These are phyloP conservation scores for Nyctibius grandis DNA, from an alignment of 2,797 vertebrate species.

Conservation along the genomic window DNA sequence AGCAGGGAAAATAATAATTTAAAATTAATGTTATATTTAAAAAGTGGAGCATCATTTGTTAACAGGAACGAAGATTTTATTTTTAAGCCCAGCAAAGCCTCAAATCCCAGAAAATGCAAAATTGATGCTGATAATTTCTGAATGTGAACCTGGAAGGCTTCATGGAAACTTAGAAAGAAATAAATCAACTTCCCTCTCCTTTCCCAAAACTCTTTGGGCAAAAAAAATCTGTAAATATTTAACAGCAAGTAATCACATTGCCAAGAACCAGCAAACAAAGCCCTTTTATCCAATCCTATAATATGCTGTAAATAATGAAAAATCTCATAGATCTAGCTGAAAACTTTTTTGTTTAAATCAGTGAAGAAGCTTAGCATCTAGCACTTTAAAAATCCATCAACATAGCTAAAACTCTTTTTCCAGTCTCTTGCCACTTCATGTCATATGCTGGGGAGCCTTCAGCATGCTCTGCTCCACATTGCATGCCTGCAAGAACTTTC, in stretches of 20 bases:
- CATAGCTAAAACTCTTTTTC: not conserved
- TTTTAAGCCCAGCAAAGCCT: conserved; percentile 28
- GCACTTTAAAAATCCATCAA: conserved; percentile 4
- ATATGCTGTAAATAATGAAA: conserved; percentile 37
- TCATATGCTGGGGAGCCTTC: not conserved
- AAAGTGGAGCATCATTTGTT: not conserved
- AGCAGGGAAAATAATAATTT: not conserved
- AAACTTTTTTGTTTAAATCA: not conserved
- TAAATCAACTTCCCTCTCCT: conserved; percentile 5
- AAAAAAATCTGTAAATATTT: conserved; percentile 45
- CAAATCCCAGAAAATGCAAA: conserved; percentile 12
- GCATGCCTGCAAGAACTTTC: not conserved
- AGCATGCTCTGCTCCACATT: not conserved
- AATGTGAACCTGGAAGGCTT: not conserved
- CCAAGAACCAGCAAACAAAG: conserved; percentile 24
- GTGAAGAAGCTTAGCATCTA: not conserved
- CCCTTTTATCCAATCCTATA: not conserved
- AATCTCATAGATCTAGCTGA: not conserved
- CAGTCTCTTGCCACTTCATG: not conserved
- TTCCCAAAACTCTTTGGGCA: not conserved
- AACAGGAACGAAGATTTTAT: not conserved
- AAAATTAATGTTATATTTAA: not conserved
- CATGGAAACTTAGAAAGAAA: not conserved
- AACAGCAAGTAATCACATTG: conserved; percentile 38
- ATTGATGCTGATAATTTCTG: not conserved